phyloP scores from a whole-genome alignment of 2,888 invertebrate genomes.

The Nephrotoma flavescens region DNA sequence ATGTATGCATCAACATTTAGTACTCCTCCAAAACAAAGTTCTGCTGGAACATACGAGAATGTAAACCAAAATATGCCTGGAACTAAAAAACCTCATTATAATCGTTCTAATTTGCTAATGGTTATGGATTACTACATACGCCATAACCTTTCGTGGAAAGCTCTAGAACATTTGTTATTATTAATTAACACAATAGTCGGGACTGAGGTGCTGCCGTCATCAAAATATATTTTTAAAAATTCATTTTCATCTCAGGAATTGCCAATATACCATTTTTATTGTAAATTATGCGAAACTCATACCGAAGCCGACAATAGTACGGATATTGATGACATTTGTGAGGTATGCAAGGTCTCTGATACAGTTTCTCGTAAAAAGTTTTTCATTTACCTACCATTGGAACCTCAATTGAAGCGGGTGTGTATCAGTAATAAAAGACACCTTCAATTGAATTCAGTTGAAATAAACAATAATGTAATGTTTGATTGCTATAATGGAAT shows the following conservation, averaged over 20 bases:
- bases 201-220: background rate
- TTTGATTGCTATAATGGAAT: background rate
- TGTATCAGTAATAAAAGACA: background rate
- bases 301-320: background rate
- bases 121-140: background rate
- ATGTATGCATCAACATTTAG: no score
- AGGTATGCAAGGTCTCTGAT: background rate
- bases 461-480: background rate
- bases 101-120: background rate
- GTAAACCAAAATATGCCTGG: no score
- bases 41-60: no score
- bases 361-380: background rate
- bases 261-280: background rate
- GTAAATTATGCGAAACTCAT: background rate
- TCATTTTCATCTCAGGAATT: background rate
- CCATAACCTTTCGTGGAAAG: background rate
- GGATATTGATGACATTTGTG: background rate
- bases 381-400: background rate
- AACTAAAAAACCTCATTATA: no score
- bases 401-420: background rate
- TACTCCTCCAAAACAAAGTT: no score
- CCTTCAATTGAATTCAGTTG: background rate
- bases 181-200: background rate
- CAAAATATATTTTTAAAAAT: conserved; percentile 1
- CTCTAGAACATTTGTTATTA: background rate